Conservation (phyloP, 2,888 invertebrate species). For the Monopis laevigella region DNA sequence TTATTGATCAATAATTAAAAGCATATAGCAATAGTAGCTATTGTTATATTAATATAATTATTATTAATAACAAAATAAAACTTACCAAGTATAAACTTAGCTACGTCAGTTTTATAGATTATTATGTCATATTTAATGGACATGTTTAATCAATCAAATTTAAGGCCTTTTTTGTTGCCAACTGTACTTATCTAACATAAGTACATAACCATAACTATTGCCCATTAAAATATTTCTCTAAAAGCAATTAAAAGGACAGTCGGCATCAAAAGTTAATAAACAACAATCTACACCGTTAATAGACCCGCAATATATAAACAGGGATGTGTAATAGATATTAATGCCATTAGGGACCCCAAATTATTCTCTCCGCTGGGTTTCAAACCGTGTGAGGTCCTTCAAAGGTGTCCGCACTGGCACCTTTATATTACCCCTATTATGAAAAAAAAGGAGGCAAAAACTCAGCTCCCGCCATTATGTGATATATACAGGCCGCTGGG, state of each 20-base stretch:
- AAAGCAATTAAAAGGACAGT: background rate
- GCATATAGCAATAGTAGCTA: no score
- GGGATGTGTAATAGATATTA: slow-evolving; percentile 9
- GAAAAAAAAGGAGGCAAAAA: slow-evolving; percentile 44
- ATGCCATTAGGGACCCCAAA: slow-evolving; percentile 9
- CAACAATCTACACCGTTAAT: background rate
- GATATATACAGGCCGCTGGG: slow-evolving; percentile 35
- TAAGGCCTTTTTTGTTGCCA: no score
- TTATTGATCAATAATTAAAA: no score
- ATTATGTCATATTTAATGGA: no score
- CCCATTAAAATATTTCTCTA: no score
- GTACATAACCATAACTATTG: no score
- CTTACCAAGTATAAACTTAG: no score
- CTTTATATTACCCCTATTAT: slow-evolving; percentile 58
- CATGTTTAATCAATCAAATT: no score
- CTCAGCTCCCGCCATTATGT: slow-evolving; percentile 35
- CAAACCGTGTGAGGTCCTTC: slow-evolving; percentile 47
- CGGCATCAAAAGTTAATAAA: slow-evolving; percentile 1
- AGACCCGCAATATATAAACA: slow-evolving; percentile 5
- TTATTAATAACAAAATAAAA: no score
- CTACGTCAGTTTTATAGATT: no score
- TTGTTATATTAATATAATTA: no score
- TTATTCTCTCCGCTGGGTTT: background rate
- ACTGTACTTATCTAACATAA: no score
- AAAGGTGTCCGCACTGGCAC: slow-evolving; percentile 60